Conservation (phyloP, 2,797 vertebrate genomes). For the Poecilia picta region DNA sequence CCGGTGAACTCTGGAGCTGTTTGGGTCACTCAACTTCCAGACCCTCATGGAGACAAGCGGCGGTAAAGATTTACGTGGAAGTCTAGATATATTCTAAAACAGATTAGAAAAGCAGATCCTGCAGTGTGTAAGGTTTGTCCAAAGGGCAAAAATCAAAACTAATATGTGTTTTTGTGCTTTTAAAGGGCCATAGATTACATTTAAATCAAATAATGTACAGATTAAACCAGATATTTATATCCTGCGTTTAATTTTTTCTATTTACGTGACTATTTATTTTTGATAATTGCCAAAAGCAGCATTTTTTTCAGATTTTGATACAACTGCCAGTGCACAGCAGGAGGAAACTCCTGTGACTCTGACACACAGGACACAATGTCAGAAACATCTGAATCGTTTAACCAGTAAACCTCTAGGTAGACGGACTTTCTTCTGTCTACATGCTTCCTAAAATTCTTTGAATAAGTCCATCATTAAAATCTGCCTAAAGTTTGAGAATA, state of each 20-base stretch:
- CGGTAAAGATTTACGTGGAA: conserved; percentile 27
- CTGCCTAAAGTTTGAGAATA: background rate
- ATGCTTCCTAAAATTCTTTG: background rate
- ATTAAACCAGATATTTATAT: background rate
- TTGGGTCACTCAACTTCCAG: conserved; percentile 66
- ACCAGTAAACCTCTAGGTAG: background rate
- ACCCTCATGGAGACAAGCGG: conserved; percentile 36
- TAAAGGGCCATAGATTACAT: background rate
- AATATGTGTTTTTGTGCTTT: background rate
- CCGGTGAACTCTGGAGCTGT: conserved; percentile 47
- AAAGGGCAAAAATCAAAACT: background rate
- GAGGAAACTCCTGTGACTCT: background rate
- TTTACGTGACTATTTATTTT: background rate
- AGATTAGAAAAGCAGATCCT: background rate
- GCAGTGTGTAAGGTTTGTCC: background rate
- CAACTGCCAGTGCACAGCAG: no score
- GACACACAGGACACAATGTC: background rate
- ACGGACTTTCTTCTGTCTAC: background rate
- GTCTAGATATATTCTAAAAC: conserved; percentile 24
- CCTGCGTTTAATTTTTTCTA: background rate
- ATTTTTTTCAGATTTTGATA: background rate
- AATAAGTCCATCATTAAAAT: background rate
- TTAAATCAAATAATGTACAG: background rate
- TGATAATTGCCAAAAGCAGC: no score
- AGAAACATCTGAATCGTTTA: background rate